These are phyloP conservation scores for Heterocephalus glaber DNA, from an alignment of 2,113 vertebrate species.

Conservation along the genomic window DNA sequence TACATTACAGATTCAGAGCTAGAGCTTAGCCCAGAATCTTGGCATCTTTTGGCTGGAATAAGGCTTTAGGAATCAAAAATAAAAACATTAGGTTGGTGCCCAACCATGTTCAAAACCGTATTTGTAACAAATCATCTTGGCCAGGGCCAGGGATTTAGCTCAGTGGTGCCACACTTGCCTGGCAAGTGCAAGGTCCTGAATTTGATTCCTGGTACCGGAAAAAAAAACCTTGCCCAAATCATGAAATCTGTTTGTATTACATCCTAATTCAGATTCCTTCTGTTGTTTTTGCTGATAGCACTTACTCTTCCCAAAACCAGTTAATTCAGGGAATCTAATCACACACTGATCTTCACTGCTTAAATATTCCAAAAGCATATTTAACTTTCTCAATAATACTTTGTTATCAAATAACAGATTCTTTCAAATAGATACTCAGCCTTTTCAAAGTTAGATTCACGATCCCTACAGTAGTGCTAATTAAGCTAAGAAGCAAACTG, in stretches of 20 bases:
- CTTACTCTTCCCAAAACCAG: neutral
- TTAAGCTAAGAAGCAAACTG: conserved; percentile 36
- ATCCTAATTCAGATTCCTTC: neutral
- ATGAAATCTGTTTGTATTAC: neutral
- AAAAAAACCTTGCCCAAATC: neutral
- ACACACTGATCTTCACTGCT: neutral
- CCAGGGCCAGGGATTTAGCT: neutral
- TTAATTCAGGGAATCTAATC: neutral
- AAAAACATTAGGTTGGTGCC: neutral
- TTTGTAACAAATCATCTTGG: neutral
- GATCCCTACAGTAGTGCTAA: neutral
- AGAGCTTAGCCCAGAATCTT: neutral
- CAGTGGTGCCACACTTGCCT: no score
- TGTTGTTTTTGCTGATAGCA: neutral
- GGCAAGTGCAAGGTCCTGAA: no score
- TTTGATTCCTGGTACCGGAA: no score
- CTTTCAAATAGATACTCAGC: neutral
- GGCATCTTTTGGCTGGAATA: neutral
- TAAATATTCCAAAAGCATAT: conserved; percentile 29
- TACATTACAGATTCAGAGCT: neutral
- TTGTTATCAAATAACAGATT: conserved; percentile 10
- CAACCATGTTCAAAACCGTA: neutral
- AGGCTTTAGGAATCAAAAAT: neutral
- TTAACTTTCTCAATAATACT: neutral
- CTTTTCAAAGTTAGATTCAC: conserved; percentile 35